phyloP scores from a whole-genome alignment of 2,113 vertebrate genomes.

The Lutjanus erythropterus region DNA sequence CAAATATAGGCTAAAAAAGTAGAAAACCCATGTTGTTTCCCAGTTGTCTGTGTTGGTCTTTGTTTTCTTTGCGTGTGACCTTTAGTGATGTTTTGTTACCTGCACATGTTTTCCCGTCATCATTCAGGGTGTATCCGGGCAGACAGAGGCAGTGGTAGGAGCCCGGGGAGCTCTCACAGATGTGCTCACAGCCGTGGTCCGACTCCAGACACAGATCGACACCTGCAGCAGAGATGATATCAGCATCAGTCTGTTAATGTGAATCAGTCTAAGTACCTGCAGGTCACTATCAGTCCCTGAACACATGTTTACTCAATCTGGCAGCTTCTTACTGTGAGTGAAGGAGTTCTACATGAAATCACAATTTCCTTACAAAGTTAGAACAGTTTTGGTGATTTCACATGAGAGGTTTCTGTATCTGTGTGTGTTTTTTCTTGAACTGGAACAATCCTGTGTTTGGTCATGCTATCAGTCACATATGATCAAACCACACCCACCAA shows the following conservation, averaged over 20 bases:
- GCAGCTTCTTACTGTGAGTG: not conserved
- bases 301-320: not conserved
- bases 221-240: conserved; percentile 72
- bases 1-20: no score
- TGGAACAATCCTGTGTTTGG: no score
- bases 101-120: conserved; percentile 89
- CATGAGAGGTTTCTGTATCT: not conserved
- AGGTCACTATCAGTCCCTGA: not conserved
- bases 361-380: no score
- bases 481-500: no score
- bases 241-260: not conserved
- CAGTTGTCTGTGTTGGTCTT: not conserved
- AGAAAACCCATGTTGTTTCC: no score
- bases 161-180: conserved; percentile 88
- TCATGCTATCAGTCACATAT: no score
- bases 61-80: not conserved
- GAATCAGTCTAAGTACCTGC: not conserved
- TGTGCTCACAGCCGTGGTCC: conserved; percentile 92
- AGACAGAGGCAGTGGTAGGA: conserved; percentile 92
- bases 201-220: conserved; percentile 88
- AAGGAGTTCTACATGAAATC: not conserved
- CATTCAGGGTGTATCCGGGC: conserved; percentile 88
- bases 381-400: not conserved
- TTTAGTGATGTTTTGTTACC: conserved; percentile 51
- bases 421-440: not conserved